Conservation (phyloP, 2,888 invertebrate species). For the Geotrupes spiniger region DNA sequence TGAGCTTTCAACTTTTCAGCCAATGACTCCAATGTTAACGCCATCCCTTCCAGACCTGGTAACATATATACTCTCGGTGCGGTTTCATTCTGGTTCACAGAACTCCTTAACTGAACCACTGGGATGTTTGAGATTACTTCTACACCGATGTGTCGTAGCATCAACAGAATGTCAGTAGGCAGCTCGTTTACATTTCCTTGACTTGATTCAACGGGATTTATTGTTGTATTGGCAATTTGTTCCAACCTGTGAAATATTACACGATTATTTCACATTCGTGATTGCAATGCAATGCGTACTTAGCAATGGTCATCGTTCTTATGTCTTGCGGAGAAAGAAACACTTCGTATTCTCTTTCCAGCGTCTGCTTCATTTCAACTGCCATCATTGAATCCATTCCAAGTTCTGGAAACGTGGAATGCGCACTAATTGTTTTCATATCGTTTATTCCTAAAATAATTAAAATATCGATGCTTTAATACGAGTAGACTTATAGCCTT, state of each 20-base stretch:
- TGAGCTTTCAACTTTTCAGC: conserved; percentile 54
- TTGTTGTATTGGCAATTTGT: conserved; percentile 50
- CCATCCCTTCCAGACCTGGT: conserved; percentile 70
- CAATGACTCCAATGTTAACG: conserved; percentile 54
- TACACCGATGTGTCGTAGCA: conserved; percentile 62
- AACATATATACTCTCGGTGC: conserved; percentile 56
- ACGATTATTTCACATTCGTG: not conserved
- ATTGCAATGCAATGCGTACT: conserved; percentile 39
- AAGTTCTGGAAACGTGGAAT: conserved; percentile 79
- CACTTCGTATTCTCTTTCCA: conserved; percentile 87
- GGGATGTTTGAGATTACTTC: conserved; percentile 50
- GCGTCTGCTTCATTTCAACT: conserved; percentile 90
- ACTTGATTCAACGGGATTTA: too few species aligned
- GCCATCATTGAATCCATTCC: conserved; percentile 98
- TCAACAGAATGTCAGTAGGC: conserved; percentile 53
- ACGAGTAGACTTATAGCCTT: not conserved
- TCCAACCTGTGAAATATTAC: conserved; percentile 45
- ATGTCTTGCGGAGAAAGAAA: conserved; percentile 84
- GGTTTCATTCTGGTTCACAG: not conserved
- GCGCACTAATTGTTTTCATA: conserved; percentile 66
- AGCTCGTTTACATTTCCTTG: not conserved
- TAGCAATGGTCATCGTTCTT: conserved; percentile 73
- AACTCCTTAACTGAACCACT: conserved; percentile 5
- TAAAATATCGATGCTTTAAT: not conserved
- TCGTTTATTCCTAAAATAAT: conserved; percentile 58